Evolutionary conservation across 1,140 invertebrate species (phyloP).

Genomic region (Hormaphis cornu): DNA sequence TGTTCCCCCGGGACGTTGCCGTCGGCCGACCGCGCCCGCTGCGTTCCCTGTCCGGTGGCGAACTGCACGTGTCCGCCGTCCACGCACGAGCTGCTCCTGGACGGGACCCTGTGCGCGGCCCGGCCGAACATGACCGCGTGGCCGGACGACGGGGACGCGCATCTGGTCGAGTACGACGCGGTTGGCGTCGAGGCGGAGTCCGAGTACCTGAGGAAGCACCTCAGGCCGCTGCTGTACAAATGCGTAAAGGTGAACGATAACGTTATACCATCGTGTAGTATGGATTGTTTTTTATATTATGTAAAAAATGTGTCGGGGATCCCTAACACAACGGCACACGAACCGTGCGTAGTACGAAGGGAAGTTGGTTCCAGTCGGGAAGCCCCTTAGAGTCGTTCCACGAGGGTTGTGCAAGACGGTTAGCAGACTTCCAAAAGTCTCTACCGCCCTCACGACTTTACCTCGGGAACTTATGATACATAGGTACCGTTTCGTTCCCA

Average conservation of each 20-base stretch:
- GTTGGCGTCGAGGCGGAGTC: conserved; percentile 42
- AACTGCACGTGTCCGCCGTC: conserved; percentile 39
- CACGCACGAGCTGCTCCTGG: conserved; percentile 37
- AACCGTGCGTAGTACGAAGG: too few relatives aligned
- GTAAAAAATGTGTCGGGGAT: too few relatives aligned
- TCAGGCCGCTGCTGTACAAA: conserved; percentile 44
- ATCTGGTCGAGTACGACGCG: conserved; percentile 42
- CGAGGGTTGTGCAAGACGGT: too few relatives aligned
- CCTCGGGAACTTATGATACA: too few relatives aligned
- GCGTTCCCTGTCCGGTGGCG: conserved; percentile 42
- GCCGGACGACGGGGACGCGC: conserved; percentile 41
- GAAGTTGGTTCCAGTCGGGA: too few relatives aligned
- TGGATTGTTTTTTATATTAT: too few relatives aligned
- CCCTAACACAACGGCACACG: too few relatives aligned
- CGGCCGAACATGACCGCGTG: conserved; percentile 40
- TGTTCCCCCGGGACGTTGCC: conserved; percentile 45
- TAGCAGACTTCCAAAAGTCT: too few relatives aligned
- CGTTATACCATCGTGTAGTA: conserved; percentile 37
- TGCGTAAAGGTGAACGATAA: conserved; percentile 45
- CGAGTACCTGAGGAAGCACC: conserved; percentile 45
- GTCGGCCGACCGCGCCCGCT: conserved; percentile 41
- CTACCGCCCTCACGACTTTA: too few relatives aligned
- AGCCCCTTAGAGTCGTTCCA: too few relatives aligned
- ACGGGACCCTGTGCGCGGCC: conserved; percentile 44
- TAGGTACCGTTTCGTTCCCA: too few relatives aligned